phyloP scores from a whole-genome alignment of 2,113 vertebrate species.

The Callipepla squamata region DNA sequence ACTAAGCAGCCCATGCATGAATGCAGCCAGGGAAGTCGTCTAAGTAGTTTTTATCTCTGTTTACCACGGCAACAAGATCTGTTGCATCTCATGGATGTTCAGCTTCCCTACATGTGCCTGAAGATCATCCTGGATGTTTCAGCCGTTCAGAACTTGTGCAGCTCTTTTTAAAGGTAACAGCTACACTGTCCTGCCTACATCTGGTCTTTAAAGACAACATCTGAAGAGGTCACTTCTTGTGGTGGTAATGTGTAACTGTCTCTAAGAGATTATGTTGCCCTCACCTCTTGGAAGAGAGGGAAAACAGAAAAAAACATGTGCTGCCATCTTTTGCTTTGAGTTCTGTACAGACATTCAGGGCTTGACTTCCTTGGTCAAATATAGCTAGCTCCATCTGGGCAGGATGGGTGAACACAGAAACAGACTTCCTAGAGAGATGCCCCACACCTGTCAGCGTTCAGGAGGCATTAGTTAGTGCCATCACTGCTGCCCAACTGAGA shows the following conservation, averaged over 20 bases:
- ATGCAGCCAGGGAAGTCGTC: neutral
- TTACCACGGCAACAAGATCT: neutral
- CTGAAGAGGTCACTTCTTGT: neutral
- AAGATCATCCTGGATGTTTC: neutral
- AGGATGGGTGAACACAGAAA: neutral
- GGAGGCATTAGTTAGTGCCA: neutral
- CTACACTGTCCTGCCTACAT: neutral
- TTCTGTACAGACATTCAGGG: neutral
- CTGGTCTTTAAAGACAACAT: neutral
- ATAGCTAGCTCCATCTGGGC: neutral
- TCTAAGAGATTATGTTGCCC: neutral
- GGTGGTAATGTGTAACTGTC: neutral
- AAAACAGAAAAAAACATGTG: neutral
- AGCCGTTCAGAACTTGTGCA: neutral
- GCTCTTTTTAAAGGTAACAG: neutral
- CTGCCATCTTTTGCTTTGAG: neutral
- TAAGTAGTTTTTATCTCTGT: neutral
- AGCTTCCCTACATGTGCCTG: neutral
- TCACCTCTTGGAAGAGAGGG: neutral
- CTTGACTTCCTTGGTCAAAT: neutral
- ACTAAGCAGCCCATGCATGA: neutral
- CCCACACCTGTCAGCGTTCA: neutral
- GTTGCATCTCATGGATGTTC: neutral
- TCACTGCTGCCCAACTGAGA: neutral
- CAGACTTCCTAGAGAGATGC: neutral